These are phyloP conservation scores for Apamea epomidion DNA, from an alignment of 2,888 invertebrate genomes.

Conservation along the genomic window DNA sequence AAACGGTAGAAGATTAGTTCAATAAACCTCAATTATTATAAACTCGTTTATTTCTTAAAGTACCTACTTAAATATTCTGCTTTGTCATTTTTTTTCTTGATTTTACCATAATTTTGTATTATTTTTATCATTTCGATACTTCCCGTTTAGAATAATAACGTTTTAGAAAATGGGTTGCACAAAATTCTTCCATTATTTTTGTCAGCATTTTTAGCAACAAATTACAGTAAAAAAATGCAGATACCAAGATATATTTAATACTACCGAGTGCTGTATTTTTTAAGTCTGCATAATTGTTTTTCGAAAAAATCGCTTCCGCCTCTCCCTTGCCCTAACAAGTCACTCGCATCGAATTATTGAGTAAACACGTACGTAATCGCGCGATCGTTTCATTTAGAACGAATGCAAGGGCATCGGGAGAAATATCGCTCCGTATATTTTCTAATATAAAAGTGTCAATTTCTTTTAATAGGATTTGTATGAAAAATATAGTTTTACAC, in stretches of 20 bases:
- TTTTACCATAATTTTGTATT: background rate
- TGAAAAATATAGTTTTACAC: constrained; percentile 65
- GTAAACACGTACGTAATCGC: constrained; percentile 89
- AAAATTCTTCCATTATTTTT: background rate
- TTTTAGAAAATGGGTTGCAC: background rate
- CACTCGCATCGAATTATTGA: constrained; percentile 89
- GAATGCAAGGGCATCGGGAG: constrained; percentile 83
- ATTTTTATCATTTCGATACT: background rate
- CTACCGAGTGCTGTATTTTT: background rate
- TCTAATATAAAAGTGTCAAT: constrained; percentile 81
- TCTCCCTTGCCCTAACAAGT: constrained; percentile 67
- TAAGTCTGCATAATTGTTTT: background rate
- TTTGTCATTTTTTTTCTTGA: background rate
- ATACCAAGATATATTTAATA: background rate
- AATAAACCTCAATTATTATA: no score
- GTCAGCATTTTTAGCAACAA: background rate
- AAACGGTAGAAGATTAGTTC: background rate
- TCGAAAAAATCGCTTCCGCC: constrained; percentile 65
- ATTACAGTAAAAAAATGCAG: background rate
- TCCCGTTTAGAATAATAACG: background rate
- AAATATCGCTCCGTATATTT: constrained; percentile 82
- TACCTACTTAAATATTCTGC: background rate
- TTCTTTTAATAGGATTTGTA: constrained; percentile 77
- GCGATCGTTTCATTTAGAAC: constrained; percentile 86
- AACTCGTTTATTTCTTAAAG: background rate